These are phyloP conservation scores for Chouioia cunea DNA, from an alignment of 2,888 invertebrate species.

Conservation along the genomic window DNA sequence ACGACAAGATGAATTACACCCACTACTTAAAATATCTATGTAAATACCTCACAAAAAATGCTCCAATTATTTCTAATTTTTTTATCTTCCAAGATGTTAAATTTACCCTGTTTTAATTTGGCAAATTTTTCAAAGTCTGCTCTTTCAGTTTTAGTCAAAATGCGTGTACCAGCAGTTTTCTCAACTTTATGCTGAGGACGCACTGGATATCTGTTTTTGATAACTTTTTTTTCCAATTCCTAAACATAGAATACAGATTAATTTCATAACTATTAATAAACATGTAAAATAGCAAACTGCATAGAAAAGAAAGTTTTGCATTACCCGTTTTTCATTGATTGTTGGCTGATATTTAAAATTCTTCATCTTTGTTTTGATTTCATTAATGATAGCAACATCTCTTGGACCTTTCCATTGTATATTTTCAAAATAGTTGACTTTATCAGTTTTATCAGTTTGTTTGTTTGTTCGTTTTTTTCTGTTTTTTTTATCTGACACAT, in stretches of 20 bases:
- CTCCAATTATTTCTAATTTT: slow-evolving; percentile 59
- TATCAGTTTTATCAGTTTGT: no score
- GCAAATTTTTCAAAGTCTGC: slow-evolving; percentile 51
- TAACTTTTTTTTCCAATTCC: slow-evolving; percentile 51
- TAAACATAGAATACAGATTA: slow-evolving; percentile 42
- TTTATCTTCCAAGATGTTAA: slow-evolving; percentile 54
- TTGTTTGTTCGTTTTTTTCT: no score
- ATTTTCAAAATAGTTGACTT: no score
- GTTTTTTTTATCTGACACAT: no score
- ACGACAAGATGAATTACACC: slow-evolving; percentile 11
- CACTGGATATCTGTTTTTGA: slow-evolving; percentile 54
- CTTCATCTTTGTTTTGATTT: no score
- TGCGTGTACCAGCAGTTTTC: slow-evolving; percentile 50
- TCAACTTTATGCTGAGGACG: slow-evolving; percentile 59
- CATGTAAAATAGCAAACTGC: no score
- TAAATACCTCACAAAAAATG: slow-evolving; percentile 57
- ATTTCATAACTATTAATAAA: no score
- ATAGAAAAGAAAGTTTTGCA: no score
- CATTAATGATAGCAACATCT: no score
- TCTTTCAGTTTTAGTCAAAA: slow-evolving; percentile 48
- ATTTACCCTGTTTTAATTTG: slow-evolving; percentile 53
- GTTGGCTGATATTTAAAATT: no score
- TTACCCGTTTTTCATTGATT: no score
- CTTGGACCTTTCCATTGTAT: no score
- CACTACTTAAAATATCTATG: background rate